A percentile compares a stretch with the other conserved stretches of the same genome.
phyloP scores from a whole-genome alignment of 2,888 invertebrate genomes.

The Cenopis cana region DNA sequence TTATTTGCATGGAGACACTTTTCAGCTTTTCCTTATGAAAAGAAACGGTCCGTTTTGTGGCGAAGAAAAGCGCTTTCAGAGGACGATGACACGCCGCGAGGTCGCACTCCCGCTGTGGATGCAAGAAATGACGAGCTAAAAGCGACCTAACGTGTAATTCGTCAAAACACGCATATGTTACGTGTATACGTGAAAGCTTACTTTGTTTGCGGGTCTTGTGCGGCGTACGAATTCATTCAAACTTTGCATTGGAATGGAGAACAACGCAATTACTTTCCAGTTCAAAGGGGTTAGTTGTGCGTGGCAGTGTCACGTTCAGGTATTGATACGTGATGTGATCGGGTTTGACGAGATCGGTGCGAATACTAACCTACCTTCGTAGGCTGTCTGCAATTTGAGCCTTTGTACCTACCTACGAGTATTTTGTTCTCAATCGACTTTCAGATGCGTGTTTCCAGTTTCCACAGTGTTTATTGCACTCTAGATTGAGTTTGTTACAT shows the following conservation, averaged over 20 bases:
- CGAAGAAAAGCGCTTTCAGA: slow-evolving; percentile 84
- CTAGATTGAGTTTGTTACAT: slow-evolving; percentile 41
- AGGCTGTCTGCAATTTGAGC: slow-evolving; percentile 40
- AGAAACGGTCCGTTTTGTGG: slow-evolving; percentile 84
- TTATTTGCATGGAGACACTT: slow-evolving; percentile 85
- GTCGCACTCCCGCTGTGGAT: slow-evolving; percentile 80
- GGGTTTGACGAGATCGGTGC: slow-evolving; percentile 37
- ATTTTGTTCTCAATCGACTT: slow-evolving; percentile 36
- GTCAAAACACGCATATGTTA: slow-evolving; percentile 67
- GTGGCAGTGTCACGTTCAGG: slow-evolving; percentile 52
- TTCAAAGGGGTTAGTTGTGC: slow-evolving; percentile 63
- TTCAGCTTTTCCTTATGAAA: slow-evolving; percentile 85
- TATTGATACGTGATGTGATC: slow-evolving; percentile 44
- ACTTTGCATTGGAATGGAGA: slow-evolving; percentile 58
- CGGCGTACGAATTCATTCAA: slow-evolving; percentile 61
- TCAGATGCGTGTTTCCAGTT: slow-evolving; percentile 33
- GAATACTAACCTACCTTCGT: slow-evolving; percentile 25
- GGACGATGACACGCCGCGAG: slow-evolving; percentile 85
- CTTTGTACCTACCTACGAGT: slow-evolving; percentile 39
- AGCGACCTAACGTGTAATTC: slow-evolving; percentile 80
- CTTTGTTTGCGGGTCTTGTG: slow-evolving; percentile 55
- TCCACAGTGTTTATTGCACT: slow-evolving; percentile 2
- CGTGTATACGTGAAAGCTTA: slow-evolving; percentile 45
- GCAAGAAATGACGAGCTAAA: slow-evolving; percentile 77
- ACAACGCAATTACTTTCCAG: slow-evolving; percentile 68